These are phyloP conservation scores for Trinectes maculatus DNA, from an alignment of 2,113 vertebrate genomes.

Conservation along the genomic window DNA sequence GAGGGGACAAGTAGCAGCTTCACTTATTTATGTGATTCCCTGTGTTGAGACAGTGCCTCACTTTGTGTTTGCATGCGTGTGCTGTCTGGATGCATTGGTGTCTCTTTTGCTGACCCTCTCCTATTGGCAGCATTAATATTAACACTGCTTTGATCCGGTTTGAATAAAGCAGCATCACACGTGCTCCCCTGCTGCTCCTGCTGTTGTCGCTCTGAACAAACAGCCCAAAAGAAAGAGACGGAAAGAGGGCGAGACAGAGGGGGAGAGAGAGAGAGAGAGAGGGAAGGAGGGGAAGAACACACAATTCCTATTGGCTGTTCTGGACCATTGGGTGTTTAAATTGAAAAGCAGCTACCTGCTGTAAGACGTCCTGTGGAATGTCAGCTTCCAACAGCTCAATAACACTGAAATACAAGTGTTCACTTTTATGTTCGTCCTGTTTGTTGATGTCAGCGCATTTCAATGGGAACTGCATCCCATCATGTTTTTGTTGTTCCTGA, in stretches of 20 bases:
- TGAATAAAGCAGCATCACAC: constrained; percentile 52
- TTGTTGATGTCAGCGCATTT: constrained; percentile 2
- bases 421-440: too few relatives aligned
- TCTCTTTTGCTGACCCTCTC: too few relatives aligned
- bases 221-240: constrained; percentile 37
- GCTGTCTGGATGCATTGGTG: not conserved
- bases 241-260: constrained; percentile 1
- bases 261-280: not conserved
- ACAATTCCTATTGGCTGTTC: constrained; percentile 10
- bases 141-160: constrained; percentile 68
- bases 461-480: not conserved
- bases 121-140: constrained; percentile 47
- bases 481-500: too few relatives aligned
- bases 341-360: constrained; percentile 3
- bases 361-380: constrained; percentile 9
- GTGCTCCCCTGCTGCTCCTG: constrained; percentile 48
- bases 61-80: constrained; percentile 6
- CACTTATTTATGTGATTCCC: too few relatives aligned
- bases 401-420: not conserved
- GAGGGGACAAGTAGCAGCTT: not conserved
- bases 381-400: constrained; percentile 7
- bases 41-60: constrained; percentile 6
- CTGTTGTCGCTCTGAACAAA: constrained; percentile 60
- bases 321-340: constrained; percentile 7
- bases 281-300: not conserved